Percentiles rank a stretch among this genome's conserved stretches.
Evolutionary conservation across 2,888 invertebrate species (phyloP).

Genomic region (Hololepta plana): DNA sequence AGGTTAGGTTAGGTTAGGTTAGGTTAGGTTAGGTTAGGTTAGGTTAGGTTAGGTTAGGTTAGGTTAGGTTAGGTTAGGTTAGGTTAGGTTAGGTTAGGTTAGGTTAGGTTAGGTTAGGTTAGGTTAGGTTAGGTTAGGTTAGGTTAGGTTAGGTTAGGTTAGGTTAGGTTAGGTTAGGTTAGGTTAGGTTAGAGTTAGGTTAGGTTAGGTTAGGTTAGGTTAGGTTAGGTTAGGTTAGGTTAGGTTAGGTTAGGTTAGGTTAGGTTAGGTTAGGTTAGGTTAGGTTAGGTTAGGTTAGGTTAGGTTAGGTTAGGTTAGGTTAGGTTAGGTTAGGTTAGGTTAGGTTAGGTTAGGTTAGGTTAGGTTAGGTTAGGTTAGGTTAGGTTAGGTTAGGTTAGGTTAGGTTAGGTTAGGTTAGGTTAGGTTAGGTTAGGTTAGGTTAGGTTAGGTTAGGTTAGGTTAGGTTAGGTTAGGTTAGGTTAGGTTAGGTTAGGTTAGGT

Average conservation of each 20-base stretch:
- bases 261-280: constrained; percentile 11
- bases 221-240: constrained; percentile 12
- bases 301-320: constrained; percentile 12
- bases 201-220: constrained; percentile 10
- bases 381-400: constrained; percentile 13
- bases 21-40: constrained; percentile 7
- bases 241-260: constrained; percentile 12
- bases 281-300: constrained; percentile 11
- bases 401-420: constrained; percentile 13
- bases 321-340: constrained; percentile 10
- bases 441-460: no score
- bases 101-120: constrained; percentile 11
- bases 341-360: constrained; percentile 11
- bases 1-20: constrained; percentile 7
- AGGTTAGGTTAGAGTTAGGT: no score
- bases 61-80: constrained; percentile 8
- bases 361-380: constrained; percentile 12
- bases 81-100: constrained; percentile 8
- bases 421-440: constrained; percentile 14
- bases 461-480: no score
- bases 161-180: constrained; percentile 12
- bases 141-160: constrained; percentile 12
- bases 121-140: constrained; percentile 12
- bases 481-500: no score
- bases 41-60: constrained; percentile 6